Evolutionary conservation across 2,113 vertebrate genomes (phyloP).

Genomic region (Pelmatolapia mariae): DNA sequence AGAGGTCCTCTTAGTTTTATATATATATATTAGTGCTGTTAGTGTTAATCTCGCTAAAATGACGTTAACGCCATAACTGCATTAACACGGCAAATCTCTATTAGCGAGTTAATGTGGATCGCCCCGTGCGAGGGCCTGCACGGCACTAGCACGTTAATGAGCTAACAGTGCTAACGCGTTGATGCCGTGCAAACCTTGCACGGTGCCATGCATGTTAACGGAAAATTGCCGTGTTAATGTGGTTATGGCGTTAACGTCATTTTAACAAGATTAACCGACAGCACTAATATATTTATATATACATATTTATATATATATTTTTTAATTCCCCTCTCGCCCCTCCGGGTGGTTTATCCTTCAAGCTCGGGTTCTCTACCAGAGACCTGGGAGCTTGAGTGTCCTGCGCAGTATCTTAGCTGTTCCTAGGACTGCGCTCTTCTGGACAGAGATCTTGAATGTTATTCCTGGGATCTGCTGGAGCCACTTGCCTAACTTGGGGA

Average conservation of each 20-base stretch:
- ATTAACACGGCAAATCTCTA: background rate
- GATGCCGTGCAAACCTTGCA: background rate
- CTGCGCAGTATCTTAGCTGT: background rate
- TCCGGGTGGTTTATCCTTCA: background rate
- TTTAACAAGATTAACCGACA: background rate
- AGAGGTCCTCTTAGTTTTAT: background rate
- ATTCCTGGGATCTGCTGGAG: background rate
- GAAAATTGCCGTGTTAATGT: background rate
- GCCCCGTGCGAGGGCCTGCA: background rate
- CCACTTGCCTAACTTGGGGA: background rate
- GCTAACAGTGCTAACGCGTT: background rate
- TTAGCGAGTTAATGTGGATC: background rate
- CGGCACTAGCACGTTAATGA: accelerated
- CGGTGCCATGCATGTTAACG: accelerated
- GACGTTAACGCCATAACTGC: background rate
- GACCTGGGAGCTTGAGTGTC: background rate
- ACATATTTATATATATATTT: background rate
- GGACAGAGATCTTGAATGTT: background rate
- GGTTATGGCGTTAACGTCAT: background rate
- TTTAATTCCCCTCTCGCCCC: accelerated
- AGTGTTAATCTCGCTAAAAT: background rate
- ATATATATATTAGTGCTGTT: background rate
- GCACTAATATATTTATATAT: background rate
- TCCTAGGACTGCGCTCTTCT: background rate
- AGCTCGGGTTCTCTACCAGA: background rate